A percentile compares a stretch with the other conserved stretches of the same genome.
Conservation (phyloP, 1,140 invertebrate species). For the Scylla paramamosain region DNA sequence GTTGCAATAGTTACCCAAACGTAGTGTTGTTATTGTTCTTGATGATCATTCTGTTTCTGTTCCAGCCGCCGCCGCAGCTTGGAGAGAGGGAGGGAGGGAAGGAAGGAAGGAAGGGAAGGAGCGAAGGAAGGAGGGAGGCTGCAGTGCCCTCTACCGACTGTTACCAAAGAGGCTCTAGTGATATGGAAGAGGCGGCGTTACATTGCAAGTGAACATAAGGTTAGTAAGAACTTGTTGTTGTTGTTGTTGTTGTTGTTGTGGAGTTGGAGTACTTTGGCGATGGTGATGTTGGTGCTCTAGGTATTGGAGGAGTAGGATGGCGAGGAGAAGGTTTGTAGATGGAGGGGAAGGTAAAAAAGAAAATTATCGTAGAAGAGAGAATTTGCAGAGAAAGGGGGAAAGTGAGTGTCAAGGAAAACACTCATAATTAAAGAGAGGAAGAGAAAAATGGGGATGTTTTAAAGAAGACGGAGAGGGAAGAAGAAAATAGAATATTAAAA, state of each 20-base stretch:
- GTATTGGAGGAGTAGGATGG: not conserved
- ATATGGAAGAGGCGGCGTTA: not conserved
- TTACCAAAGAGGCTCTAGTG: not conserved
- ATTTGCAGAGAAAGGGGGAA: not conserved
- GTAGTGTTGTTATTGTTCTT: not conserved
- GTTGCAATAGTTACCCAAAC: not conserved
- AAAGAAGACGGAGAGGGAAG: not conserved
- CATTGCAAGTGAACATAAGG: not conserved
- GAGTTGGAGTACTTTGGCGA: not conserved
- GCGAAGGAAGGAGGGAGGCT: not conserved
- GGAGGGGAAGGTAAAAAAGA: not conserved
- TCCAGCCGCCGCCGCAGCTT: not conserved
- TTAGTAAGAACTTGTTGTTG: no score
- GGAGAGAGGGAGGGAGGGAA: not conserved
- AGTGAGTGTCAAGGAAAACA: not conserved
- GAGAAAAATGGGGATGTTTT: not conserved
- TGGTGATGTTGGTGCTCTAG: no score
- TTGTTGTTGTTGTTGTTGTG: not conserved
- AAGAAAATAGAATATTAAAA: not conserved
- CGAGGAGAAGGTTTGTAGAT: not conserved
- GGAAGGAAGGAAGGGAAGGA: not conserved
- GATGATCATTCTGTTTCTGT: not conserved
- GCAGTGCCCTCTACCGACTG: not conserved
- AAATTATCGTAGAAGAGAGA: not conserved
- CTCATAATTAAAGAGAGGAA: no score